Evolutionary conservation across 30 jellyfish, hydroid and myxozoan genomes (phyloP).

Genomic region (Sanderia malayensis): DNA sequence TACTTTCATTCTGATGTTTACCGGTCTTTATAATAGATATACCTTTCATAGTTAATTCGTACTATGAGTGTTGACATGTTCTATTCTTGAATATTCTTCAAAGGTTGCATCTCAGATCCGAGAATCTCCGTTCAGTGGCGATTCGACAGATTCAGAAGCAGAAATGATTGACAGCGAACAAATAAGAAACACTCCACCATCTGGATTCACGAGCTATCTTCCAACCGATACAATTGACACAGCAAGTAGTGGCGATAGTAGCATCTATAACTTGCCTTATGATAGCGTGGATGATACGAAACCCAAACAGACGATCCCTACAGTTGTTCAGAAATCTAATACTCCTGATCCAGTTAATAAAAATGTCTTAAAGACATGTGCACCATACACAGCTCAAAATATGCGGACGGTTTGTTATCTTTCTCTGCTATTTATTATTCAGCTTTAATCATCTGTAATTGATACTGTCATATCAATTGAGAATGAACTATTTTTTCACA

Average conservation of each 20-base stretch:
- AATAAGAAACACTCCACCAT: slow-evolving; percentile 12
- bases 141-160: slow-evolving; percentile 90
- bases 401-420: slow-evolving; percentile 70
- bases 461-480: not conserved
- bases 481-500: slow-evolving; percentile 4
- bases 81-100: too few species aligned
- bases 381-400: slow-evolving; percentile 81
- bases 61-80: too few species aligned
- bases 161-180: slow-evolving; percentile 40
- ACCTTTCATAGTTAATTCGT: too few species aligned
- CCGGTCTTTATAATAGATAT: too few species aligned
- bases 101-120: slow-evolving; percentile 87
- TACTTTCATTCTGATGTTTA: not conserved
- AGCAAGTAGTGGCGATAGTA: slow-evolving; percentile 2
- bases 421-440: not conserved
- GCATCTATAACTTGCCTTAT: slow-evolving; percentile 27
- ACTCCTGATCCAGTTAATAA: slow-evolving; percentile 23
- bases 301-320: slow-evolving; percentile 5
- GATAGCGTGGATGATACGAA: slow-evolving; percentile 25
- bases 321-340: not conserved
- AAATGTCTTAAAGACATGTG: slow-evolving; percentile 66
- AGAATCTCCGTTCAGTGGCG: slow-evolving; percentile 79
- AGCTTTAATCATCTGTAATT: too few species aligned
- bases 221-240: slow-evolving; percentile 1
- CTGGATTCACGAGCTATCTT: slow-evolving; percentile 48